Evolutionary conservation across 2,888 invertebrate genomes (phyloP).

Genomic region (Julus scanicus): DNA sequence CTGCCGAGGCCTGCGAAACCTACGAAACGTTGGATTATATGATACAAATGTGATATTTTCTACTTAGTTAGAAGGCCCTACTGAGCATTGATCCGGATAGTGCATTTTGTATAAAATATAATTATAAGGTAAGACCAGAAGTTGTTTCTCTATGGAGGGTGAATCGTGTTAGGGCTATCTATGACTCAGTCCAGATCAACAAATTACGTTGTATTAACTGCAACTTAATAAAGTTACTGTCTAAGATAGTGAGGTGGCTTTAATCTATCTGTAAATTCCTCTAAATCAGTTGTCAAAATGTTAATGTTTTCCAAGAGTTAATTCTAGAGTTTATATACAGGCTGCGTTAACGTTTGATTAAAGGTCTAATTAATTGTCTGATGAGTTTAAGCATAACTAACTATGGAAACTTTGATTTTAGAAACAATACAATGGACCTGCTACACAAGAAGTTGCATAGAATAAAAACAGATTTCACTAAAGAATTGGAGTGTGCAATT

Average conservation of each 20-base stretch:
- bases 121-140: too few relatives aligned
- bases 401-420: not conserved
- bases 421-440: not conserved
- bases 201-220: too few relatives aligned
- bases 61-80: too few relatives aligned
- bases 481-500: conserved; percentile 16
- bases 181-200: too few relatives aligned
- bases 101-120: too few relatives aligned
- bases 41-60: not conserved
- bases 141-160: too few relatives aligned
- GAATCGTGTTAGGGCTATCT: too few relatives aligned
- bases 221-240: too few relatives aligned
- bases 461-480: not conserved
- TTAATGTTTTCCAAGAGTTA: not conserved
- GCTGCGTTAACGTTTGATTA: not conserved
- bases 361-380: not conserved
- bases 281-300: not conserved
- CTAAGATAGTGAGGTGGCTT: too few relatives aligned
- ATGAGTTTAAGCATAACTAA: not conserved
- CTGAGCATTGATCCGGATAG: too few relatives aligned
- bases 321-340: not conserved
- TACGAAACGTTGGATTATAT: not conserved
- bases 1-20: too few relatives aligned
- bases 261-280: too few relatives aligned
- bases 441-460: not conserved